Conservation (phyloP, 2,888 invertebrate genomes). For the Eudasyphora cyanicolor region DNA sequence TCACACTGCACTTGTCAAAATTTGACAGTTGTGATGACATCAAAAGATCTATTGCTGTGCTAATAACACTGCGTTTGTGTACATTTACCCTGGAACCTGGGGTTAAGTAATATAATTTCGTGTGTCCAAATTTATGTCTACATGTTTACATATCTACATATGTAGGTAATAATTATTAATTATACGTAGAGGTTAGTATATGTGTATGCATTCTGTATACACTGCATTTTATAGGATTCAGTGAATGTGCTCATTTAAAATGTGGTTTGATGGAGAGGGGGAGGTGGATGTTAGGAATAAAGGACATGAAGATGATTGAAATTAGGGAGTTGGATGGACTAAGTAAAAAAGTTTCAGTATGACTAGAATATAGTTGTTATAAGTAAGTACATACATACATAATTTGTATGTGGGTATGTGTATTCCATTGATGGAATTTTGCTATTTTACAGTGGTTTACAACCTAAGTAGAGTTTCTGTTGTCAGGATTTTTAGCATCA, state of each 20-base stretch:
- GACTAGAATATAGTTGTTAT: slow-evolving; percentile 4
- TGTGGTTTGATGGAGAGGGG: neutral
- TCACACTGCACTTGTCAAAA: too few relatives aligned
- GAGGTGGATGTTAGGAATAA: neutral
- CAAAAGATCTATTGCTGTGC: too few relatives aligned
- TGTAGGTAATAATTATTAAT: slow-evolving; percentile 4
- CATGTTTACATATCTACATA: neutral
- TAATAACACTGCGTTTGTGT: too few relatives aligned
- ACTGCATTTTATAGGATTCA: slow-evolving; percentile 75
- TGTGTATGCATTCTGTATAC: neutral
- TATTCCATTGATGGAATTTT: slow-evolving; percentile 52
- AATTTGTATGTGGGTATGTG: slow-evolving; percentile 19
- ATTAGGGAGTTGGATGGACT: neutral
- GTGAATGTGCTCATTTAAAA: slow-evolving; percentile 75
- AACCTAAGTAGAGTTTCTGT: slow-evolving; percentile 74
- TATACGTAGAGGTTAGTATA: neutral
- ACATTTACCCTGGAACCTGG: too few relatives aligned
- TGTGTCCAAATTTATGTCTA: neutral
- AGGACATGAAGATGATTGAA: neutral
- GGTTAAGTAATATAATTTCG: neutral
- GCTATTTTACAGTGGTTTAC: slow-evolving; percentile 68
- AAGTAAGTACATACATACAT: neutral
- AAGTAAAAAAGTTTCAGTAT: neutral
- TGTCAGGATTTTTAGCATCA: slow-evolving; percentile 57
- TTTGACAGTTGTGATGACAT: too few relatives aligned